phyloP scores from a whole-genome alignment of 1,140 invertebrate genomes.

The Cardiocondyla obscurior region DNA sequence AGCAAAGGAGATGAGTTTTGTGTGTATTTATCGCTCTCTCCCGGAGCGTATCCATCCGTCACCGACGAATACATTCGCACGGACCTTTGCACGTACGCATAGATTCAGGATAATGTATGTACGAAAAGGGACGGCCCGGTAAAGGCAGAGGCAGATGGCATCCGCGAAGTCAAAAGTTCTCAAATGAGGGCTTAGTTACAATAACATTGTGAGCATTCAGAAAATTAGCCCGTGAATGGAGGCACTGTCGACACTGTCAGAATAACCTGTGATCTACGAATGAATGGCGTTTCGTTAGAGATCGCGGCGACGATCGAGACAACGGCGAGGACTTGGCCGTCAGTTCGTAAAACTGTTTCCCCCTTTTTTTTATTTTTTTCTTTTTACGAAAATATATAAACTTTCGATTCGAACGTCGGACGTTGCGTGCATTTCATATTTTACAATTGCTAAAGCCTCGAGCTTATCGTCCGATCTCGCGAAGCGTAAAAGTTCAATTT shows the following conservation, averaged over 20 bases:
- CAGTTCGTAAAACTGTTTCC: slow-evolving; percentile 27
- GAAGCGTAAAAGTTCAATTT: not conserved
- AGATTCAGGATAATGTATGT: slow-evolving; percentile 26
- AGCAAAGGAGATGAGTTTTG: not conserved
- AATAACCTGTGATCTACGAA: slow-evolving; percentile 12
- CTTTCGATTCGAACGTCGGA: no score
- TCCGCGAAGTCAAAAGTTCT: slow-evolving; percentile 79
- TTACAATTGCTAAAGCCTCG: not conserved
- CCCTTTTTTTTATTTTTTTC: no score
- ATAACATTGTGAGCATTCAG: slow-evolving; percentile 70
- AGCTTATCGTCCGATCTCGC: not conserved
- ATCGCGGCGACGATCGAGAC: slow-evolving; percentile 32
- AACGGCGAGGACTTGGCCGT: slow-evolving; percentile 11
- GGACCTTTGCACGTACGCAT: not conserved
- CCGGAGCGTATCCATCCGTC: not conserved
- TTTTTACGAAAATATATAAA: not conserved
- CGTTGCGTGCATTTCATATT: not conserved
- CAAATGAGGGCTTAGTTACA: slow-evolving; percentile 76
- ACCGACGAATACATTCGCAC: not conserved
- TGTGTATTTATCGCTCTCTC: not conserved
- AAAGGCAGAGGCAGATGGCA: slow-evolving; percentile 76
- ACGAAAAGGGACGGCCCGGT: slow-evolving; percentile 59
- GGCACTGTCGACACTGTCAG: slow-evolving; percentile 16
- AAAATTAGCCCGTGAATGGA: slow-evolving; percentile 70
- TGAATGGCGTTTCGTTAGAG: slow-evolving; percentile 55